Conservation (phyloP, 2,888 invertebrate species). For the Gisinianus flammeolus region DNA sequence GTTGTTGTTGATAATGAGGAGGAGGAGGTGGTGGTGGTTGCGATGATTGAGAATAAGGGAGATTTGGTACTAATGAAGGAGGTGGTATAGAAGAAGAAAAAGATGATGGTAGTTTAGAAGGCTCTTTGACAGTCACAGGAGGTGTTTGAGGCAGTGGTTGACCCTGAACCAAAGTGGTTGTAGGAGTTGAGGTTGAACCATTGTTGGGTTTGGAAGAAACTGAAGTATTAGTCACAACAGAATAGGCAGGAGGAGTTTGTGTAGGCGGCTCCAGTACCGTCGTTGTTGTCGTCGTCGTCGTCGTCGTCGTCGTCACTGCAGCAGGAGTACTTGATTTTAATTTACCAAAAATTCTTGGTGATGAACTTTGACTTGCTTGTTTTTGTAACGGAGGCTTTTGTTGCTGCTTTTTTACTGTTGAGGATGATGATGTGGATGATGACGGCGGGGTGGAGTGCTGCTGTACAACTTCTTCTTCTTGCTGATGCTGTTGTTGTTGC, state of each 20-base stretch:
- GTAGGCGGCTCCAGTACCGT: neutral
- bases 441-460: conserved; percentile 9
- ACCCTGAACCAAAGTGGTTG: conserved; percentile 19
- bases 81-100: neutral
- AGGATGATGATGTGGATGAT: conserved; percentile 6
- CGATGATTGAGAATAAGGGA: neutral
- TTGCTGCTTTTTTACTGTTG: neutral
- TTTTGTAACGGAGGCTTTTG: conserved; percentile 9
- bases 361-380: conserved; percentile 1
- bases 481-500: neutral
- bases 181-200: conserved; percentile 6
- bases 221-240: neutral
- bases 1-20: neutral
- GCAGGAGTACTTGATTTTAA: conserved; percentile 11
- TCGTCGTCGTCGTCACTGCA: no score
- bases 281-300: no score
- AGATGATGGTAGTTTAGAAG: conserved; percentile 24
- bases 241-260: conserved; percentile 1
- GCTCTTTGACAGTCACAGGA: conserved; percentile 25
- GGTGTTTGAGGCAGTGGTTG: conserved; percentile 21
- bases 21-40: neutral
- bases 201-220: conserved; percentile 22
- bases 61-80: no score
- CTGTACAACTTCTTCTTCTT: neutral
- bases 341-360: conserved; percentile 26